These are phyloP conservation scores for Trachelus stipa DNA, from an alignment of 2,888 invertebrate genomes.

Conservation along the genomic window DNA sequence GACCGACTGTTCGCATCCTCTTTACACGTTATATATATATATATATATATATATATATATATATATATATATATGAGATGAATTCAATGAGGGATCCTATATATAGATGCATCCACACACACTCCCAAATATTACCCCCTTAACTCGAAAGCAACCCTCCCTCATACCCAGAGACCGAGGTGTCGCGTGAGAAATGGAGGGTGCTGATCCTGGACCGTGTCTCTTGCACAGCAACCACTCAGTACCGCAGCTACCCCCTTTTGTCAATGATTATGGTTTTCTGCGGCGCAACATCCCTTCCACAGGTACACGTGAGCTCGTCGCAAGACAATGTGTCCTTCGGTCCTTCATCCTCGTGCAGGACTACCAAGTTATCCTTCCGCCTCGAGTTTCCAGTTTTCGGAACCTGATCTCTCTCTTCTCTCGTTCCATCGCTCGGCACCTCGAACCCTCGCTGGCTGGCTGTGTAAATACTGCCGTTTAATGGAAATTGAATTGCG, in stretches of 20 bases:
- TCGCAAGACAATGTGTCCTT: background rate
- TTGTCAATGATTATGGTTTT: constrained; percentile 45
- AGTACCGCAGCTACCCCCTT: constrained; percentile 29
- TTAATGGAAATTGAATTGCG: constrained; percentile 41
- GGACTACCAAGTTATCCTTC: background rate
- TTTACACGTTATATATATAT: background rate
- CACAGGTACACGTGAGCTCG: background rate
- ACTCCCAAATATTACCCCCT: background rate
- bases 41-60: background rate
- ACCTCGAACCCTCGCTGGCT: constrained; percentile 21
- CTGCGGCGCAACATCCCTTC: constrained; percentile 21
- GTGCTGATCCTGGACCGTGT: constrained; percentile 19
- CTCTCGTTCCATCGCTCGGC: constrained; percentile 14
- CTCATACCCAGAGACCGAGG: constrained; percentile 22
- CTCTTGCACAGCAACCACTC: constrained; percentile 19
- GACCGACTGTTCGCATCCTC: background rate
- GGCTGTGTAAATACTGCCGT: constrained; percentile 37
- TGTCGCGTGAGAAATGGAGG: constrained; percentile 53
- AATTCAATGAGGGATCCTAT: background rate
- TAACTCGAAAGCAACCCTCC: background rate
- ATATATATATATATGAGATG: background rate
- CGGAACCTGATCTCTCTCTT: constrained; percentile 9
- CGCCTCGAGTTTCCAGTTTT: background rate
- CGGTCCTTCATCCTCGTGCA: background rate
- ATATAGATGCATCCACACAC: background rate